phyloP scores from a whole-genome alignment of 1,140 invertebrate species.

The Diabrotica virgifera region DNA sequence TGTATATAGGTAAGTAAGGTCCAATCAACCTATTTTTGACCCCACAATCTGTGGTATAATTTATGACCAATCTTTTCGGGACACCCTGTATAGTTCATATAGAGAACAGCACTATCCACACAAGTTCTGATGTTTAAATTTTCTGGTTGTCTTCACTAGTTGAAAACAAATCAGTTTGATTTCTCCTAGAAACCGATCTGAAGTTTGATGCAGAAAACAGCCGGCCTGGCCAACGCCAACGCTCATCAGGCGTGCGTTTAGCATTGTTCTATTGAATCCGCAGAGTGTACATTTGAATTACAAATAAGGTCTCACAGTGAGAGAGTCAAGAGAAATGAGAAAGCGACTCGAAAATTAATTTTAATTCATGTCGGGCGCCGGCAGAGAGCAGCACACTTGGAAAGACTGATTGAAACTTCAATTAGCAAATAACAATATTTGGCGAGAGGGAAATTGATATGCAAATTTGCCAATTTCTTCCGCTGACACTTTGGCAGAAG shows the following conservation, averaged over 20 bases:
- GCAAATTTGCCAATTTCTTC: conserved; percentile 30
- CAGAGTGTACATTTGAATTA: conserved; percentile 36
- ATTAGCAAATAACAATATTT: conserved; percentile 44
- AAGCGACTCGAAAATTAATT: conserved; percentile 37
- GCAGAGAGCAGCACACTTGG: conserved; percentile 30
- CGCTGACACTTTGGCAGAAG: not conserved
- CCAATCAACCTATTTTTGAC: too few relatives aligned
- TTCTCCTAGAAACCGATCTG: too few relatives aligned
- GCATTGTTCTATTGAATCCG: conserved; percentile 25
- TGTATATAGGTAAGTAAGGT: too few relatives aligned
- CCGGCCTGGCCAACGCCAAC: not conserved
- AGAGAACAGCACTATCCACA: too few relatives aligned
- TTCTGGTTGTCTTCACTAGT: too few relatives aligned
- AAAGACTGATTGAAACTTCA: conserved; percentile 38
- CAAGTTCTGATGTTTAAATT: too few relatives aligned
- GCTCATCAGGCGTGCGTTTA: not conserved
- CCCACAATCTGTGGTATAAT: too few relatives aligned
- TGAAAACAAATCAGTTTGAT: too few relatives aligned
- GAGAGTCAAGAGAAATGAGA: conserved; percentile 21
- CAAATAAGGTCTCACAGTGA: conserved; percentile 32
- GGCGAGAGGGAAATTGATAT: conserved; percentile 28
- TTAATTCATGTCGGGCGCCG: conserved; percentile 34
- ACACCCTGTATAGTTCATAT: too few relatives aligned
- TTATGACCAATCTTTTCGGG: too few relatives aligned
- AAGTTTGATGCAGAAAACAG: too few relatives aligned